Evolutionary conservation across 2,888 invertebrate genomes (phyloP).

Genomic region (Diarsia mendica): DNA sequence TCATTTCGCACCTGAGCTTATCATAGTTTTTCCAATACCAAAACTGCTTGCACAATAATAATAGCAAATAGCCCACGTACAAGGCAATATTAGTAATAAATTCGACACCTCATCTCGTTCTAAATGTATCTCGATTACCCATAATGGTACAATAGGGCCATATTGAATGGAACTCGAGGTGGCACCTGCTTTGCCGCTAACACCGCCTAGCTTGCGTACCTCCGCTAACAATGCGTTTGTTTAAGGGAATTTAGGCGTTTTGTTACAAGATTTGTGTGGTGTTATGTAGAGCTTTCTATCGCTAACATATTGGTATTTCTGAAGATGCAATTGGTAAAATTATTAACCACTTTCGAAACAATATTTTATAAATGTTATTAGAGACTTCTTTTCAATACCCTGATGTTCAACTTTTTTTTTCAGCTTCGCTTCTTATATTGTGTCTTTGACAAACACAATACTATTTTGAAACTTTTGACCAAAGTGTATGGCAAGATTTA

Average conservation of each 20-base stretch:
- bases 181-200: conserved; percentile 81
- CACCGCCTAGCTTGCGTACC: conserved; percentile 72
- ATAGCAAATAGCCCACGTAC: conserved; percentile 63
- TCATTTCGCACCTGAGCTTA: conserved; percentile 27
- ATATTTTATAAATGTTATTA: not conserved
- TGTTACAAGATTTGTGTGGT: conserved; percentile 38
- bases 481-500: not conserved
- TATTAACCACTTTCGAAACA: not conserved
- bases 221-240: conserved; percentile 60
- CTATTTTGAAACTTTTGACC: not conserved
- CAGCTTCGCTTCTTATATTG: not conserved
- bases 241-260: conserved; percentile 44
- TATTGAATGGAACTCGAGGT: conserved; percentile 78
- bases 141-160: conserved; percentile 84
- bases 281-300: conserved; percentile 11
- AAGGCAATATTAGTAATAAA: conserved; percentile 77
- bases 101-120: conserved; percentile 80
- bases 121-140: conserved; percentile 83
- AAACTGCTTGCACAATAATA: conserved; percentile 55
- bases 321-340: not conserved
- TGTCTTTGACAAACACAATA: not conserved
- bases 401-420: not conserved
- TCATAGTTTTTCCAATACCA: conserved; percentile 49
- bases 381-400: not conserved
- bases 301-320: conserved; percentile 1